Evolutionary conservation across 2,888 invertebrate genomes (phyloP), one percentile per base, ranked within the genome.

Genomic region (Eubasilissa splendida): DNA sequence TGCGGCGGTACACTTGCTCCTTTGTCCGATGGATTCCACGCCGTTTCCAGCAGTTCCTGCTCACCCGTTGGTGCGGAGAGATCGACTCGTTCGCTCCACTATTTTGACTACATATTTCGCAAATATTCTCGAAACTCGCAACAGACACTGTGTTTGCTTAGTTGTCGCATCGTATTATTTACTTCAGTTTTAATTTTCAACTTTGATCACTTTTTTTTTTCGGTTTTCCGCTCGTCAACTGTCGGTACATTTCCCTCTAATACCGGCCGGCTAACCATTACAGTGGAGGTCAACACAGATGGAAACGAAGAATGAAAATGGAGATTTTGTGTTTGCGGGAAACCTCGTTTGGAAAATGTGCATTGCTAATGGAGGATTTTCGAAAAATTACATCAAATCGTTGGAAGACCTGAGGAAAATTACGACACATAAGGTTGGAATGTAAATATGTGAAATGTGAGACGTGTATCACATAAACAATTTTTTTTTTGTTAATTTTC

Each of bases 271-370:
- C 7, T 3, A 52, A 50, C 9, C 68, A 50, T 50, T 68, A 68
- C 33, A 68, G 71, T 71, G 71, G 68, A 70, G 70, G 59, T 33
- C 42, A 52, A 58, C 5, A 54, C 74, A 79, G 74, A 79, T 79
- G 79, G 79, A 79, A 74, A 42, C 42, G 42, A 60, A 74, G 42
- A 74, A 77, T 12, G 63, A 74, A 12, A 74, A 63, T 52, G 71
- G 63, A 9, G 78, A 71, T 59, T 73, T 66, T n/a, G 52, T 65
- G 60, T 81, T 83, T 56, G 75, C 80, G 31, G 83, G 80, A 70
- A 80, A 81, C 54, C 83, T 83, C 58, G 71, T 79, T 7, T 83
- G 83, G 83, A 80, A 81, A 50, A 83, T 83, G 83, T 71, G 66
- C 65, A 80, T 83, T 14, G 66, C 74, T 33, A 76, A 77, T 75